Percentiles rank a stretch among this genome's conserved stretches.
Evolutionary conservation across 2,888 invertebrate genomes (phyloP).

Genomic region (Xestia ashworthii): DNA sequence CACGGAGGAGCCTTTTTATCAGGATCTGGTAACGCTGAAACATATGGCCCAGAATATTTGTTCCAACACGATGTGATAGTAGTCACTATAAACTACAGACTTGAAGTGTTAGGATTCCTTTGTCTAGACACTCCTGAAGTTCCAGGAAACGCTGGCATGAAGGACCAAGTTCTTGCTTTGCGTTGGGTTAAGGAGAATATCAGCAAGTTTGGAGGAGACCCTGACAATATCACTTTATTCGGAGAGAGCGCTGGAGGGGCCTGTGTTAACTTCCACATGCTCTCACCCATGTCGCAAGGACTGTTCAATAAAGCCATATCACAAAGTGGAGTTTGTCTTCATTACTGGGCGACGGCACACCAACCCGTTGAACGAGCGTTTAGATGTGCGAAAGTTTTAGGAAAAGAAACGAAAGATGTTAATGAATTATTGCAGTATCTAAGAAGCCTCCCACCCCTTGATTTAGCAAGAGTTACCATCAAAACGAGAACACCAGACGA

Average conservation of each 20-base stretch:
- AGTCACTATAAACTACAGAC: slow-evolving; percentile 84
- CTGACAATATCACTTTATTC: slow-evolving; percentile 81
- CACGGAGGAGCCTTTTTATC: slow-evolving; percentile 83
- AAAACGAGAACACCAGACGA: slow-evolving; percentile 76
- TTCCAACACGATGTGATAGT: slow-evolving; percentile 82
- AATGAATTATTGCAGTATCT: slow-evolving; percentile 75
- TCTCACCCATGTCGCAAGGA: slow-evolving; percentile 83
- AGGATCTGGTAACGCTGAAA: slow-evolving; percentile 79
- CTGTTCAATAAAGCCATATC: slow-evolving; percentile 83
- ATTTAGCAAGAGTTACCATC: slow-evolving; percentile 71
- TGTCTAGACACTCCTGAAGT: slow-evolving; percentile 77
- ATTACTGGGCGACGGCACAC: slow-evolving; percentile 75
- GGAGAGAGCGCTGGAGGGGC: slow-evolving; percentile 85
- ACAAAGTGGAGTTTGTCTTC: slow-evolving; percentile 81
- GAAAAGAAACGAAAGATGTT: slow-evolving; percentile 75
- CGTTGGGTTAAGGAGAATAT: slow-evolving; percentile 81
- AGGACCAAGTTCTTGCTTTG: slow-evolving; percentile 81
- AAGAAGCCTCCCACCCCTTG: slow-evolving; percentile 72
- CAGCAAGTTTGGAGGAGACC: slow-evolving; percentile 78
- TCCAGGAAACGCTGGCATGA: slow-evolving; percentile 83
- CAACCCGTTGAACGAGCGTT: slow-evolving; percentile 75
- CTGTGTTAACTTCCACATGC: slow-evolving; percentile 80
- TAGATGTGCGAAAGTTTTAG: slow-evolving; percentile 75
- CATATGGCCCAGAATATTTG: slow-evolving; percentile 81
- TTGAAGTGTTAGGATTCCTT: slow-evolving; percentile 76